These are phyloP conservation scores for Eulimnadia texana DNA, from an alignment of 1,140 invertebrate species.

Conservation along the genomic window DNA sequence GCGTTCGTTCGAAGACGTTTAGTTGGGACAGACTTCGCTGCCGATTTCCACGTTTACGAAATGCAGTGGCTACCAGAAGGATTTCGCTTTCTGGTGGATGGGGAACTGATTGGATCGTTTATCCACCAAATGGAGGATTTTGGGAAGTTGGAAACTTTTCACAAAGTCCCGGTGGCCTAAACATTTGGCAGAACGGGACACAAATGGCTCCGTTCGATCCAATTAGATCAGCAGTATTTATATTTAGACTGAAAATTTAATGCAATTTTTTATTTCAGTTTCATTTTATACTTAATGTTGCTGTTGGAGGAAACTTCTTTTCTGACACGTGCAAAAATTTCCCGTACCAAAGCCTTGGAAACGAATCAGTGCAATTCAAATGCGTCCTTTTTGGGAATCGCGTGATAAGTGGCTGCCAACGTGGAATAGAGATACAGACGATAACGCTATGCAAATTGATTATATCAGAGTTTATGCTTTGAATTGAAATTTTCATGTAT, in stretches of 20 bases:
- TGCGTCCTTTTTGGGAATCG: slow-evolving; percentile 14
- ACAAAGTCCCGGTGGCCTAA: background rate
- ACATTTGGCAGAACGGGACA: slow-evolving; percentile 27
- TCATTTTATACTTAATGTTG: slow-evolving; percentile 24
- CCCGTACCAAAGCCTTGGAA: slow-evolving; percentile 19
- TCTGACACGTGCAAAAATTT: slow-evolving; percentile 18
- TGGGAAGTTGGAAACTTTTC: slow-evolving; percentile 27
- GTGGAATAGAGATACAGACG: slow-evolving; percentile 12
- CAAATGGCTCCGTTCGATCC: slow-evolving; percentile 41
- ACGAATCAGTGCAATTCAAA: background rate
- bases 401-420: slow-evolving; percentile 13
- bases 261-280: too few relatives aligned
- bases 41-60: slow-evolving; percentile 13
- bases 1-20: background rate
- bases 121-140: slow-evolving; percentile 23
- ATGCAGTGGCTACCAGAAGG: slow-evolving; percentile 14
- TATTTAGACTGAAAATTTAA: too few relatives aligned
- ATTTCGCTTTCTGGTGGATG: slow-evolving; percentile 20
- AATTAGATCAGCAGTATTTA: background rate
- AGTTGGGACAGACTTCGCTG: slow-evolving; percentile 1
- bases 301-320: slow-evolving; percentile 24
- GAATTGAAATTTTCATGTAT: background rate
- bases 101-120: slow-evolving; percentile 21
- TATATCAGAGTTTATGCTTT: slow-evolving; percentile 16
- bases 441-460: slow-evolving; percentile 15